Evolutionary conservation across 2,888 invertebrate genomes (phyloP).

Genomic region (Oegoconia quadripuncta): DNA sequence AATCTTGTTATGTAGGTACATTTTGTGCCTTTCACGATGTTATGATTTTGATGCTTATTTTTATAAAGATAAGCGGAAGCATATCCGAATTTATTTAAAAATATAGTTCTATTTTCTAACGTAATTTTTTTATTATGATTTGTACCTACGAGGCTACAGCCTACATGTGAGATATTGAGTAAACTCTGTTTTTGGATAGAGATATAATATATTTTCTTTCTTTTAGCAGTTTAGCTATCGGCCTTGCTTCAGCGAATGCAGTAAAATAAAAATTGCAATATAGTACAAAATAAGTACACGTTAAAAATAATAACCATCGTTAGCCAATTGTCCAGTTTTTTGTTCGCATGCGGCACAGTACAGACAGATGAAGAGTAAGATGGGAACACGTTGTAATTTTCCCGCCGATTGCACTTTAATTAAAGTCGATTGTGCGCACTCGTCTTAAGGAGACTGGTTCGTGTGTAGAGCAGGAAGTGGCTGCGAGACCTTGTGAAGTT

Average conservation of each 20-base stretch:
- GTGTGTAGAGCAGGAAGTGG: conserved; percentile 51
- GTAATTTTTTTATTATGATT: too few relatives aligned
- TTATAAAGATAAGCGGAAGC: too few relatives aligned
- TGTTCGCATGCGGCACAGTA: neutral
- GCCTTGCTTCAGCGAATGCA: neutral
- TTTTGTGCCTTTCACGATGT: too few relatives aligned
- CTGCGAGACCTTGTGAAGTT: conserved; percentile 57
- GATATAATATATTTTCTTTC: too few relatives aligned
- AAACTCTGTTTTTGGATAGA: too few relatives aligned
- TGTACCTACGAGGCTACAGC: too few relatives aligned
- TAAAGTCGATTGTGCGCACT: conserved; percentile 5
- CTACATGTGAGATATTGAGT: too few relatives aligned
- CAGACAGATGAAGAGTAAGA: neutral
- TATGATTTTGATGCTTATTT: too few relatives aligned
- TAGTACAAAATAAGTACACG: neutral
- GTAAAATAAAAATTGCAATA: neutral
- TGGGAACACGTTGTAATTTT: neutral
- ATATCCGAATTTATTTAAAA: too few relatives aligned
- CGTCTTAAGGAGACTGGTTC: conserved; percentile 31
- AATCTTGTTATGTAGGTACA: too few relatives aligned
- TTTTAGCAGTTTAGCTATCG: too few relatives aligned
- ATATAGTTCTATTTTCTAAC: too few relatives aligned
- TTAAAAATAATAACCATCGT: neutral
- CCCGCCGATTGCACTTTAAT: neutral
- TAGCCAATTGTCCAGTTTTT: neutral